Evolutionary conservation across 2,888 invertebrate species (phyloP), one percentile per base, ranked within the genome.

Genomic region (Mimachlamys varia): DNA sequence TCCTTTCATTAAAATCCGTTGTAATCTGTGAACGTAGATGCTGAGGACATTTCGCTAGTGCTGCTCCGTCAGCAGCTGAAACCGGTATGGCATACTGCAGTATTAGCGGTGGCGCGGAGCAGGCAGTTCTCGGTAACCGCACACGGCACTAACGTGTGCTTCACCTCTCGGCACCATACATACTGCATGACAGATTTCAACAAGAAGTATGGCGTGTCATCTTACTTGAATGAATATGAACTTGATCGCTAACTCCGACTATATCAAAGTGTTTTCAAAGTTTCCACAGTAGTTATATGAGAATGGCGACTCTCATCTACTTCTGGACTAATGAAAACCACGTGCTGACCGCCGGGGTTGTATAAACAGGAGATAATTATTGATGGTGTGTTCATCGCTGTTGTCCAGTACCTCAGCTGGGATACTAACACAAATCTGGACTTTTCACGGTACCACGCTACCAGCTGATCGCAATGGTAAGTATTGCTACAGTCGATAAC

Each of bases 361-460:
- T 76, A n/a, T 76, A 76, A 76, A 76, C 62, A 76, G 62, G 62
- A n/a, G 27, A 7, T n/a, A 76, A 76, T 76, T 76, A 76, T 76
- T 76, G 76, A 76, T 76, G 76, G 76, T 76, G 76, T 76, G 33
- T 33, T 76, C 33, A 76, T 76, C 76, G 10, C 33, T 76, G 33
- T 76, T 76, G 76, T 76, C 76, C 76, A 76, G 76, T 76, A 33
- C 76, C 76, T 76, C 76, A 19, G 76, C 76, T 27, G 76, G 76
- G 33, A 76, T 76, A 76, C 33, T 76, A 27, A 76, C 76, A 33
- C 76, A 27, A 76, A 76, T 76, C 76, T 27, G 76, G 76, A 76
- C 10, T n/a, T 22, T 7, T 22, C 27, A 33, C 76, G 33, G 33
- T 76, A 76, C 76, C 27, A 76, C 27, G 76, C 27, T 76, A 27